Evolutionary conservation across 2,113 vertebrate species (phyloP).

Genomic region (Ctenomys sociabilis): DNA sequence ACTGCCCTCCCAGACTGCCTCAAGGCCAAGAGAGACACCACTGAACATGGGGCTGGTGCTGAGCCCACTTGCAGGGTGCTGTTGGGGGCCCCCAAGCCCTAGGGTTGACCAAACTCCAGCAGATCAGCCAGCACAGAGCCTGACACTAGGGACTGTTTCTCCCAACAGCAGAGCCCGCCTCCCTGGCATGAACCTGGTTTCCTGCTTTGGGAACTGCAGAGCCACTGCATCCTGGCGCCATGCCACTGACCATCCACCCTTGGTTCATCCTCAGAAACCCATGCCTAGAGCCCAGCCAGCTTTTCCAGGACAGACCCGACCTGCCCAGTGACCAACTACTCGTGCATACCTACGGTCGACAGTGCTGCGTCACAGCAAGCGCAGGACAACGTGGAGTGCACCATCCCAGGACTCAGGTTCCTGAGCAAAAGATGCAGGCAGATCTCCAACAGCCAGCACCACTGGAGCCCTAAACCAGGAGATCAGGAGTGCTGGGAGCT

Average conservation of each 20-base stretch:
- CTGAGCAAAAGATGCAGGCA: background rate
- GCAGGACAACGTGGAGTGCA: background rate
- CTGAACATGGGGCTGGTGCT: background rate
- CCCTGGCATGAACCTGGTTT: background rate
- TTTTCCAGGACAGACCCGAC: background rate
- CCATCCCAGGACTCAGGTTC: background rate
- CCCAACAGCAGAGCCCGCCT: background rate
- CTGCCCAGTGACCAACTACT: background rate
- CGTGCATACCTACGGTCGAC: background rate
- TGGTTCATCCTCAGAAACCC: rapidly evolving
- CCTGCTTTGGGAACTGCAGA: background rate
- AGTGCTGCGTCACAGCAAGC: background rate
- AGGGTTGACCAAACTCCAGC: background rate
- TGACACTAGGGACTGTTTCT: rapidly evolving
- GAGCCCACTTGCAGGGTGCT: background rate
- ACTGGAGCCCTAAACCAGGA: background rate
- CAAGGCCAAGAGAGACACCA: background rate
- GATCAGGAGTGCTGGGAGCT: background rate
- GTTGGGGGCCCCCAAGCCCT: background rate
- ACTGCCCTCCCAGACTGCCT: background rate
- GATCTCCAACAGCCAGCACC: too few relatives aligned
- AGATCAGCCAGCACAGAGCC: background rate
- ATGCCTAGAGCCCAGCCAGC: too few relatives aligned
- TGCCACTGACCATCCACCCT: background rate
- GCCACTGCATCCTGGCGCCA: background rate